Base-by-base conservation (phyloP, 92 coral and sea anemone species). In the Parazoanthus darwini region DNA sequence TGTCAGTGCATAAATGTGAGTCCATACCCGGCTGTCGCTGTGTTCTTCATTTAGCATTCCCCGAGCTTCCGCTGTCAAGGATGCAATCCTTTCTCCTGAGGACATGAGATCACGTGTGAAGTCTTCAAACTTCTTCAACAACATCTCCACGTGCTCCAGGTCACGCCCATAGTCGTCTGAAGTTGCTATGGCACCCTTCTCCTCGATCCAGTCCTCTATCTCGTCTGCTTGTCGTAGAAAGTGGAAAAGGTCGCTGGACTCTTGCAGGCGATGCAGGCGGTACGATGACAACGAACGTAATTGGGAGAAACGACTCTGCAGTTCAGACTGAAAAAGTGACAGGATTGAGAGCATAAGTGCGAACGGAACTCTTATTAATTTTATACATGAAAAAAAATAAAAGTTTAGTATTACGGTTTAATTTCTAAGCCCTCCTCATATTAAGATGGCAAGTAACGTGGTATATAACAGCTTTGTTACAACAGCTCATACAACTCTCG, bases 151-250 rank as follows among this genome's bases (percentile, higher is more conserved):
- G 86, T 96, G 99, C 88, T 96, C 99, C 13, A 96, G 93, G 78
- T 96, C 99, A 37, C 95, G 98, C 77, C 99, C 99, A 87, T 92
- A 95, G 82, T 96, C 99, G 51, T 96, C 98, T 42, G 98, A 96
- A 20, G 92, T 91, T 79, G 94, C 98, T 65, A 94, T 91, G 65
- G 91, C 85, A 44, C 94, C 95, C 86, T 90, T 93, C 79, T 96
- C 99, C 86, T 92, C 89, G 83, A 96, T 93, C 99, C 99, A 95
- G 81, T 95, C 94, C 84, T 93, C 98, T n/a, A 95, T 94, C 82
- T 94, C 99, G 88, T 95, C 98, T 8, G 94, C 94, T 72, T 96
- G 98, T 3, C 98, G 96, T 66, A 93, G 86, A 82, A 96, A 96
- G 90, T 90, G 91, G 85, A 91, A 92, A 74, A 95, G 93, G 23